Evolutionary conservation across 64 coral and sea anemone species (phyloP).

Genomic region (Orbicella faveolata): DNA sequence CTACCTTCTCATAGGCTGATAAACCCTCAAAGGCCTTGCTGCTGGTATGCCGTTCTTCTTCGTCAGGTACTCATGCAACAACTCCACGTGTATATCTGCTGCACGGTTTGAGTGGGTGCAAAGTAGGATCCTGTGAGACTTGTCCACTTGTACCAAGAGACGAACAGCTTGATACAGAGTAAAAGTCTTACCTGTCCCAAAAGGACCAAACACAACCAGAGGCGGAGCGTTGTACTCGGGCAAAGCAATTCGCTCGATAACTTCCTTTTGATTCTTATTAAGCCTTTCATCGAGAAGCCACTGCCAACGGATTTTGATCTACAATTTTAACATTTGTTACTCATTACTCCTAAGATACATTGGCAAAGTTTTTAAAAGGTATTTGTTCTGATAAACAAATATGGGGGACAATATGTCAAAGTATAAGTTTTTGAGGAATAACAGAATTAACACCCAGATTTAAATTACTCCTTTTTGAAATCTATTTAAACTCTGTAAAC

Average conservation of each 20-base stretch:
- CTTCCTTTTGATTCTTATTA: conserved; percentile 62
- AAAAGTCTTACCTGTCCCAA: conserved; percentile 93
- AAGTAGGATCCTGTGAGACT: conserved; percentile 61
- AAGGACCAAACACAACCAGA: conserved; percentile 89
- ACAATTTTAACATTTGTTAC: background rate
- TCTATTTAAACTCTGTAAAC: too few species aligned
- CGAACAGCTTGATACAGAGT: conserved; percentile 79
- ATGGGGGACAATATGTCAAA: too few species aligned
- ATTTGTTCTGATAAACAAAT: too few species aligned
- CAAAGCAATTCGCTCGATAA: conserved; percentile 60
- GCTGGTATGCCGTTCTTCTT: conserved; percentile 42
- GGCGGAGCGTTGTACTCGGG: conserved; percentile 42
- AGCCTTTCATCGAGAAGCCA: conserved; percentile 74
- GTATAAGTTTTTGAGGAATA: too few species aligned
- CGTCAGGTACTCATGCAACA: conserved; percentile 64
- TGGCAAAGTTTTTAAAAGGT: background rate
- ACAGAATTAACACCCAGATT: too few species aligned
- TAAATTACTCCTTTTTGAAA: too few species aligned
- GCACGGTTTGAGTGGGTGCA: conserved; percentile 88
- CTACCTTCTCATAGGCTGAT: conserved; percentile 47
- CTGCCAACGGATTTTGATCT: conserved; percentile 44
- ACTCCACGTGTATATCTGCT: conserved; percentile 87
- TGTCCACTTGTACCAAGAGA: conserved; percentile 51
- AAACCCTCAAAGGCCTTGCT: conserved; percentile 65
- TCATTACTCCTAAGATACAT: background rate